Conservation (phyloP, 2,888 invertebrate species). For the Lordiphosa fenestrarum region DNA sequence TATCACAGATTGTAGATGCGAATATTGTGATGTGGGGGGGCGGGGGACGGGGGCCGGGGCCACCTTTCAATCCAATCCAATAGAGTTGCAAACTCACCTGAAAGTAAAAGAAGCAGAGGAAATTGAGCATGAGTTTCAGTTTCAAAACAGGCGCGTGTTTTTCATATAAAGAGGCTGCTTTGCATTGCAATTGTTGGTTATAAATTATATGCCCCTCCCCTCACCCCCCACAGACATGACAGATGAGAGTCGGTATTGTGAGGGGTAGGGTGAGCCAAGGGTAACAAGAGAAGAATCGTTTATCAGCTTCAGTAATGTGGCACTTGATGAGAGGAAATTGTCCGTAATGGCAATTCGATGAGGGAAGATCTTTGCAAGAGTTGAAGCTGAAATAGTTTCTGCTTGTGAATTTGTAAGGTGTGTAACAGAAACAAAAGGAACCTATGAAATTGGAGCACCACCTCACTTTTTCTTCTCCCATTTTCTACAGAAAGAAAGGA, state of each 20-base stretch:
- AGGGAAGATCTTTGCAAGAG: too few species aligned
- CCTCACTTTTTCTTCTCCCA: too few species aligned
- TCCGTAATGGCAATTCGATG: too few species aligned
- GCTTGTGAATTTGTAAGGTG: too few species aligned
- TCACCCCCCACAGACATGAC: slow-evolving; percentile 23
- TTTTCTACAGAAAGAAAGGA: too few species aligned
- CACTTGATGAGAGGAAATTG: slow-evolving; percentile 10
- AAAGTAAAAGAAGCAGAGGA: slow-evolving; percentile 31
- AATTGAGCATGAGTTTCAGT: slow-evolving; percentile 12
- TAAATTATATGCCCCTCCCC: slow-evolving; percentile 36
- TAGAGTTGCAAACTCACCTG: slow-evolving; percentile 40
- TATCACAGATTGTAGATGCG: neutral
- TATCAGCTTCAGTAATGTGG: slow-evolving; percentile 4
- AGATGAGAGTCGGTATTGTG: slow-evolving; percentile 29
- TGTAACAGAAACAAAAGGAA: too few species aligned
- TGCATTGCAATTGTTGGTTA: slow-evolving; percentile 60
- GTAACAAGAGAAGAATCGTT: slow-evolving; percentile 7
- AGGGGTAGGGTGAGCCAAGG: neutral
- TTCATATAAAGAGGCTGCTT: slow-evolving; percentile 61
- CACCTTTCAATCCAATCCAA: slow-evolving; percentile 7
- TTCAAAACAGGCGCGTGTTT: slow-evolving; percentile 48
- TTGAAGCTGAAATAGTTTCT: too few species aligned
- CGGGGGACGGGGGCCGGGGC: neutral
- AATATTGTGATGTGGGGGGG: neutral
- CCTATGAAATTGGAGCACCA: too few species aligned